Percentiles rank a stretch among this genome's conserved stretches.
phyloP scores from a whole-genome alignment of 2,113 vertebrate species.

The Emydocephalus ijimae region DNA sequence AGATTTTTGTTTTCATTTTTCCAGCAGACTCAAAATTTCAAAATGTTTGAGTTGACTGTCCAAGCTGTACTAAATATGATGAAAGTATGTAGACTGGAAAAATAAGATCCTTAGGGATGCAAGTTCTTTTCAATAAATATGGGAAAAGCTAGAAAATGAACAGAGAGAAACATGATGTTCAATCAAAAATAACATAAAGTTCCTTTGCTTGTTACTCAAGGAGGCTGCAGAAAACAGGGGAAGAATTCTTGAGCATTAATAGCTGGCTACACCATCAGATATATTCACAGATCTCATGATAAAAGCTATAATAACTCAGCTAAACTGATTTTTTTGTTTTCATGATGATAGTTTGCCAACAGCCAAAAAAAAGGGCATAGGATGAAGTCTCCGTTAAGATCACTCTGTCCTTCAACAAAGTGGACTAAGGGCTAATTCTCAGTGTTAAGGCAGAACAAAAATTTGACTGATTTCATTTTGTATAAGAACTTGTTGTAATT shows the following conservation, averaged over 20 bases:
- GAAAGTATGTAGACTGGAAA: constrained; percentile 38
- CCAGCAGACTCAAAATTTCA: background rate
- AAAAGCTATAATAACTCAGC: background rate
- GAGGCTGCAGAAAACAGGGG: too few species aligned
- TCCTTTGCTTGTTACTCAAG: background rate
- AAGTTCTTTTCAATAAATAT: constrained; percentile 24
- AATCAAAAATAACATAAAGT: background rate
- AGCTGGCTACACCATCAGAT: background rate
- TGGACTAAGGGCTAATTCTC: background rate
- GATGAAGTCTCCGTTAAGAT: background rate
- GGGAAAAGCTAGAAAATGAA: background rate
- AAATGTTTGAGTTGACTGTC: background rate
- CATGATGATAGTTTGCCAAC: background rate
- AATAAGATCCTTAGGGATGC: constrained; percentile 26
- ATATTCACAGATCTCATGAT: rapidly evolving
- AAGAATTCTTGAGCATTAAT: background rate
- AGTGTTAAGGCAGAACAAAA: background rate
- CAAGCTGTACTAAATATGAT: constrained; percentile 50
- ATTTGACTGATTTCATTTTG: background rate
- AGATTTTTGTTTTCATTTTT: background rate
- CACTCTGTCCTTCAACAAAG: background rate
- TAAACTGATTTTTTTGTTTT: background rate
- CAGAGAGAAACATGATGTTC: background rate
- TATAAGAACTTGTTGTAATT: background rate
- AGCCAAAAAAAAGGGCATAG: background rate